Evolutionary conservation across 2,797 vertebrate species (phyloP).

Genomic region (Rhadinocentrus ornatus): DNA sequence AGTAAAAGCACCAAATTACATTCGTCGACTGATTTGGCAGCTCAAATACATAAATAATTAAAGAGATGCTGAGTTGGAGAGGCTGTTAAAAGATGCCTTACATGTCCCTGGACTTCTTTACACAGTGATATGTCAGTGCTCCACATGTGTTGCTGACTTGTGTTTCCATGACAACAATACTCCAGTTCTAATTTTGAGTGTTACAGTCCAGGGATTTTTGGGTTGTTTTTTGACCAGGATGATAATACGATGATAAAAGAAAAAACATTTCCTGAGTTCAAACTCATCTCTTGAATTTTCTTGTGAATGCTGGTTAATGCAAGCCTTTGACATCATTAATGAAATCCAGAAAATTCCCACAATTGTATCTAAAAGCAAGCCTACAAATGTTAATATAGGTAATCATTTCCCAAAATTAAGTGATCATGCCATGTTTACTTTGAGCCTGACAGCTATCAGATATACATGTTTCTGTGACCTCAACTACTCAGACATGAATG

Average conservation of each 20-base stretch:
- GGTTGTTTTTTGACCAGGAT: constrained; percentile 29
- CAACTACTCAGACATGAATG: constrained; percentile 10
- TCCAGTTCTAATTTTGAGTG: constrained; percentile 56
- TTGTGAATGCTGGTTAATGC: not conserved
- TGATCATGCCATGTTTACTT: not conserved
- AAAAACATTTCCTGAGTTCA: constrained; percentile 25
- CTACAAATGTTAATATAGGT: not conserved
- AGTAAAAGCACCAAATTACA: not conserved
- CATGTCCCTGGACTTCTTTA: constrained; percentile 40
- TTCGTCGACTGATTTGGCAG: not conserved
- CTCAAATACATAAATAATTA: constrained; percentile 27
- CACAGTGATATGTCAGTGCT: constrained; percentile 54
- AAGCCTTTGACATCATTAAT: not conserved
- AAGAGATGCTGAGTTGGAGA: constrained; percentile 24
- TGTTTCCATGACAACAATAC: constrained; percentile 71
- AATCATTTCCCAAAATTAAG: not conserved
- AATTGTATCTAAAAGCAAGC: not conserved
- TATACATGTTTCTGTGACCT: not conserved
- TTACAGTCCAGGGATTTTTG: constrained; percentile 27
- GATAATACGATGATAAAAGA: constrained; percentile 46
- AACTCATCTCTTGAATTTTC: constrained; percentile 9
- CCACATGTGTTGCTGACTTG: constrained; percentile 50
- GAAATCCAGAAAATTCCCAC: not conserved
- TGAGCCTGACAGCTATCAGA: not conserved
- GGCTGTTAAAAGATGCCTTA: constrained; percentile 50